Evolutionary conservation across 2,888 invertebrate species (phyloP).

Genomic region (Pristionchus mayeri): DNA sequence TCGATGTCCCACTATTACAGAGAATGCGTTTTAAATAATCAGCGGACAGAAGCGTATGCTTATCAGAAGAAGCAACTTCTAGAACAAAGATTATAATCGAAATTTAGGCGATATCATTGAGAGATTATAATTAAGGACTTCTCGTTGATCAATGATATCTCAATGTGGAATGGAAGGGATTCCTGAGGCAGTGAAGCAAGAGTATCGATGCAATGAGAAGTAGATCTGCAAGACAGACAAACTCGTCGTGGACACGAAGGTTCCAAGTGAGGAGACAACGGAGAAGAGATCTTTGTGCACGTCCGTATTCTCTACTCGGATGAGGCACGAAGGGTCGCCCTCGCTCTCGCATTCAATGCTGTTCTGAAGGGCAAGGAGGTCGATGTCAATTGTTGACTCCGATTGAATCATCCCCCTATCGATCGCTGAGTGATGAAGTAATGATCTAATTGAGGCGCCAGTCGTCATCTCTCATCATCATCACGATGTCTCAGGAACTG

Average conservation of each 20-base stretch:
- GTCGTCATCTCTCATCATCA: slow-evolving; percentile 82
- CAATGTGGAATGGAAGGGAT: slow-evolving; percentile 58
- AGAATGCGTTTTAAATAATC: too few relatives aligned
- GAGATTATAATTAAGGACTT: too few relatives aligned
- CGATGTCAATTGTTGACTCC: slow-evolving; percentile 54
- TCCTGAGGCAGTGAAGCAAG: slow-evolving; percentile 78
- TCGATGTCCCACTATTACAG: too few relatives aligned
- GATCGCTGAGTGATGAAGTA: too few relatives aligned
- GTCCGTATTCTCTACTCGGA: slow-evolving; percentile 82
- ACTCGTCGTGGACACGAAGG: slow-evolving; percentile 77
- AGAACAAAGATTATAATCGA: too few relatives aligned
- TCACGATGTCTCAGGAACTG: slow-evolving; percentile 82
- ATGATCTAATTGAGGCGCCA: slow-evolving; percentile 77
- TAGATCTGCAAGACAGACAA: slow-evolving; percentile 81
- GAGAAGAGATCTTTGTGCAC: slow-evolving; percentile 78
- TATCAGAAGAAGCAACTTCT: too few relatives aligned
- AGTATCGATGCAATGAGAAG: slow-evolving; percentile 81
- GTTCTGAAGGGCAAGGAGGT: slow-evolving; percentile 74
- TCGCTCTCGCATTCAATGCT: slow-evolving; percentile 81
- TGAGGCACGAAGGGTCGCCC: slow-evolving; percentile 79
- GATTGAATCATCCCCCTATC: too few relatives aligned
- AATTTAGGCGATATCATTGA: too few relatives aligned
- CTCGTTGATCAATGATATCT: neutral
- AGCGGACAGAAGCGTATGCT: too few relatives aligned
- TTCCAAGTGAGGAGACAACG: slow-evolving; percentile 66